Percentiles rank a stretch among this genome's conserved stretches.
These are phyloP conservation scores for Uria lomvia DNA, from an alignment of 2,113 vertebrate genomes.

Conservation along the genomic window DNA sequence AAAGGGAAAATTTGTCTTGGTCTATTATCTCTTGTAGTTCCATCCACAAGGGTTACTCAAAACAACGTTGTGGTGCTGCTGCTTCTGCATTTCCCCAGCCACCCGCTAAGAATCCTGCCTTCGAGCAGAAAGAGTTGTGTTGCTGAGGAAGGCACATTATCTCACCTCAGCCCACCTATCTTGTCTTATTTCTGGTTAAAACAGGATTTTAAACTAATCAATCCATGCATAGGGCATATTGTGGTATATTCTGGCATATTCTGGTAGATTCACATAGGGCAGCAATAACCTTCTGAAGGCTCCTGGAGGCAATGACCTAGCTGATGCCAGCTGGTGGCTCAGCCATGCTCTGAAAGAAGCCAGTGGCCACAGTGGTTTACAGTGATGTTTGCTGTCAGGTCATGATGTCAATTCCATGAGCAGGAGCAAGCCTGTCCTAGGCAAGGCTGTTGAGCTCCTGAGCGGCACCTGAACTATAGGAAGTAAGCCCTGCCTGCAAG, in stretches of 20 bases:
- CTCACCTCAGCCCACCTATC: not conserved
- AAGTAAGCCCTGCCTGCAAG: not conserved
- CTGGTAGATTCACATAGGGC: not conserved
- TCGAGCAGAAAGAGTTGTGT: not conserved
- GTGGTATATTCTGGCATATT: too few relatives aligned
- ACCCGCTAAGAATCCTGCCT: not conserved
- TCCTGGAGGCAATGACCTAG: not conserved
- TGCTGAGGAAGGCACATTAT: not conserved
- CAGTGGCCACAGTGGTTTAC: not conserved
- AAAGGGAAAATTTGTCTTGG: not conserved
- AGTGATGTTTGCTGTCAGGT: not conserved
- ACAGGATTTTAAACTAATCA: not conserved
- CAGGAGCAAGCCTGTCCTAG: not conserved
- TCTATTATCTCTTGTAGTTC: not conserved
- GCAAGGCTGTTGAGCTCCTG: not conserved
- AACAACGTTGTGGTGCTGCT: not conserved
- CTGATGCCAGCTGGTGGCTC: not conserved
- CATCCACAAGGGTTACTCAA: not conserved
- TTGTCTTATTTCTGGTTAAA: not conserved
- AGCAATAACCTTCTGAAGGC: not conserved
- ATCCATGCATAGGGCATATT: not conserved
- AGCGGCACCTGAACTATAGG: not conserved
- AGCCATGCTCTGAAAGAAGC: not conserved
- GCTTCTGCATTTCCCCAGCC: not conserved
- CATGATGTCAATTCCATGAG: not conserved